phyloP scores from a whole-genome alignment of 1,140 invertebrate genomes.

The Steinernema feltiae region DNA sequence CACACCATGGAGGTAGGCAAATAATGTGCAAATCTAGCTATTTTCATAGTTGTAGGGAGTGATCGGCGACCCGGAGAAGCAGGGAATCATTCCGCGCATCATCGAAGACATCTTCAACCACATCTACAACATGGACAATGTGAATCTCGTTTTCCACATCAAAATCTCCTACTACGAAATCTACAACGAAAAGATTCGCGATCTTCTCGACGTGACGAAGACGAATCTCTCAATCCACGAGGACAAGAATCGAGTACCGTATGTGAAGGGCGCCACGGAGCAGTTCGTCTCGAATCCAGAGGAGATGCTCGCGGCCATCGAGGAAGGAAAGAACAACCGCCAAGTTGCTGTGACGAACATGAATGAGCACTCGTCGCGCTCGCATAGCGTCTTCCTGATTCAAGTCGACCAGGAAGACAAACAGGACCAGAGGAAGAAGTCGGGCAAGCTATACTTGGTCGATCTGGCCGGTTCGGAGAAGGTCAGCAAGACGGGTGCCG shows the following conservation, averaged over 20 bases:
- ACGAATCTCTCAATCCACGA: slow-evolving; percentile 98
- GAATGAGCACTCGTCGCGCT: slow-evolving; percentile 99
- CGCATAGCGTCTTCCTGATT: slow-evolving; percentile 97
- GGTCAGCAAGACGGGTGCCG: slow-evolving; percentile 92
- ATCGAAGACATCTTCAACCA: slow-evolving; percentile 99
- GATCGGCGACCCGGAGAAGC: slow-evolving; percentile 80
- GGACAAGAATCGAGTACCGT: slow-evolving; percentile 97
- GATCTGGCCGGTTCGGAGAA: slow-evolving; percentile 99
- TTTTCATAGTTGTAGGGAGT: slow-evolving; percentile 62
- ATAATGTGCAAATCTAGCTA: not conserved
- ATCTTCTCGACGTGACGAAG: slow-evolving; percentile 92
- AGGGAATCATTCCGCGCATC: slow-evolving; percentile 97
- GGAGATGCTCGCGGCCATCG: slow-evolving; percentile 97
- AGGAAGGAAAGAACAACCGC: slow-evolving; percentile 96
- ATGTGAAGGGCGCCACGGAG: slow-evolving; percentile 98
- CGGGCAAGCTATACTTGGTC: slow-evolving; percentile 95
- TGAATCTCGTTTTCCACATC: slow-evolving; percentile 97
- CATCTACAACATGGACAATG: slow-evolving; percentile 95
- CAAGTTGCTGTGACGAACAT: slow-evolving; percentile 99
- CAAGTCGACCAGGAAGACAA: slow-evolving; percentile 99
- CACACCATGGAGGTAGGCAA: slow-evolving; percentile 85
- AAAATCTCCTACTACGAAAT: slow-evolving; percentile 99
- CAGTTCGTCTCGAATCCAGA: slow-evolving; percentile 97
- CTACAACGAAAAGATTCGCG: slow-evolving; percentile 99
- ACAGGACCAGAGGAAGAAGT: slow-evolving; percentile 97